Evolutionary conservation across 2,888 invertebrate species (phyloP), one percentile per base, ranked within the genome.

Genomic region (Leptopilina myrica): DNA sequence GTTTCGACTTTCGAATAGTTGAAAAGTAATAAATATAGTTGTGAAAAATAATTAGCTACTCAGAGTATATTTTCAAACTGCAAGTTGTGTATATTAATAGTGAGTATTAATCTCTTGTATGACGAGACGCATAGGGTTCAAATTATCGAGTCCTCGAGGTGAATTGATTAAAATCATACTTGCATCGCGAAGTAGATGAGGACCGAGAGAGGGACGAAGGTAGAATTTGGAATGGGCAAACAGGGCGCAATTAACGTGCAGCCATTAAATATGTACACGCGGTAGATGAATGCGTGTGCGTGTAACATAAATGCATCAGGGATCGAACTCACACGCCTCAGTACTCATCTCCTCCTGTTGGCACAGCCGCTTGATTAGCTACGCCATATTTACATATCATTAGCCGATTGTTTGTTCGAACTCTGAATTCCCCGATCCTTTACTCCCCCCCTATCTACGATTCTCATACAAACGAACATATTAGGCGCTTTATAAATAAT

Each of bases 321-420:
- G 86, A 89, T 90, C 87, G 88, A 88, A 89, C 87, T 86, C 86
- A 84, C 87, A 84, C 82, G 82, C 85, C 78, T 82, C 80, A 77
- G 79, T 81, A 83, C 85, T 88, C 88, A 89, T 89, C 90, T 89
- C 87, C 87, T 86, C 82, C 83, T 89, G 91, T 90, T 90, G 87
- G 89, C 87, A 89, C 89, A 90, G 89, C 88, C 89, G 90, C 90
- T 91, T 91, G 90, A 91, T 91, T 91, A 90, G 89, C 89, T 90
- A 87, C 84, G 86, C 87, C 88, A 90, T 91, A 91, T 91, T 91
- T 90, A 90, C 91, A 91, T 91, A 91, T 91, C 90, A 91, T 91
- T 91, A 91, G 90, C 86, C 87, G 87, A 90, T 89, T 90, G 90
- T 91, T 91, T 91, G 89, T 88, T 86, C 87, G 87, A 88, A 85